Base-by-base conservation (phyloP, 23 tunicate species). In the Trididemnum clinides region DNA sequence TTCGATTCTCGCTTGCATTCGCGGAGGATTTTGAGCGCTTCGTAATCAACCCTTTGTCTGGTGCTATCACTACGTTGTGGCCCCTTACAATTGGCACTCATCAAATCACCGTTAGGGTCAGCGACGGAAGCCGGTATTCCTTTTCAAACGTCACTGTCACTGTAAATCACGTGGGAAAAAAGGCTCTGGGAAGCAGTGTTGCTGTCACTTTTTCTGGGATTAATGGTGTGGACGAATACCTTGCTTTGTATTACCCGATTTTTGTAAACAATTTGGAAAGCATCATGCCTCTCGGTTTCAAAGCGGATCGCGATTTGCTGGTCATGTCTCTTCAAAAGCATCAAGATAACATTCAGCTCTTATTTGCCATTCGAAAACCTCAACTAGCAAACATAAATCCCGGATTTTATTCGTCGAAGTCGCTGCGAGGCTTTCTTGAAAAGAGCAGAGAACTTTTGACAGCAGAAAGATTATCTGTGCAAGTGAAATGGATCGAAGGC, bases 1-100 rank as follows among this genome's bases (percentile, higher is more conserved):
- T 88, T 28, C 87, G 86, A n/a, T 88, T 82, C 51, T 74, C 87
- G 27, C 65, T 88, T 21, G 83, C 92, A 25, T 51, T 64, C 19
- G 77, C 92, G 2, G 92, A 88, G 0, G 92, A 88, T 44, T 82
- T 88, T 63, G 92, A 88, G 33, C 66, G 51, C 1, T 88, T 82
- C 50, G 73, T 75, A 1, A 44, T 88, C 66, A 38, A 72, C 36
- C 92, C 92, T 21, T 30, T 69, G 21, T 34, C 81, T n/a, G 92
- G 92, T 1, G 62, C 92, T 3, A 72, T 88, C 64, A 62, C 54
- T 36, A 57, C 83, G 0, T 34, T 28, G 37, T 20, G 74, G 32
- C 87, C 87, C 2, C 49, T 88, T 28, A 2, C 71, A 15, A 26
- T 34, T 26, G 92, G 92, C 20, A 20, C 21, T 34, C 87, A 73